Conservation (phyloP, 2,797 vertebrate species). For the Sebastes vulpes region DNA sequence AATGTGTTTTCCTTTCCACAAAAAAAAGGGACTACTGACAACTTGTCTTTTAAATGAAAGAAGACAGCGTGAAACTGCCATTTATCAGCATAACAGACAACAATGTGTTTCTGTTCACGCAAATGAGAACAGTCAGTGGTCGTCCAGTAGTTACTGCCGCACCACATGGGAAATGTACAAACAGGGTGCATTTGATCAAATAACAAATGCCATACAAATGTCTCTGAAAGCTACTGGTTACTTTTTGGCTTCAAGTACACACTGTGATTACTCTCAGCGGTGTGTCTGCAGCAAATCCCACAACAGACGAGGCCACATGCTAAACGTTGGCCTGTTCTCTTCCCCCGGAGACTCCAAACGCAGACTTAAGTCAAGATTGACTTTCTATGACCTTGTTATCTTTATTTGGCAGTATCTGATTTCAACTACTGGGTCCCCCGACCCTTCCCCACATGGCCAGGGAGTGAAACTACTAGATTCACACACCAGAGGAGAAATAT, state of each 20-base stretch:
- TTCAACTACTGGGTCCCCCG: constrained; percentile 28
- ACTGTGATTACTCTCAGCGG: constrained; percentile 58
- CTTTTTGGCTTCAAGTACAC: constrained; percentile 35
- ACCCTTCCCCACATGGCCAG: constrained; percentile 8
- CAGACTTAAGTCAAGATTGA: constrained; percentile 49
- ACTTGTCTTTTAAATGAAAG: constrained; percentile 36
- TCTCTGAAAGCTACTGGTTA: constrained; percentile 38
- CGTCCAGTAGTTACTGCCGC: constrained; percentile 19
- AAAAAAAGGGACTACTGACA: not conserved
- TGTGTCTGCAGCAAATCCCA: constrained; percentile 39
- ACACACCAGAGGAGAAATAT: constrained; percentile 55
- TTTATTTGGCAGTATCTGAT: constrained; percentile 65
- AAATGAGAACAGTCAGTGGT: constrained; percentile 38
- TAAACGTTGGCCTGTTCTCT: constrained; percentile 23
- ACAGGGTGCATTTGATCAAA: constrained; percentile 46
- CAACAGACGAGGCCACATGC: constrained; percentile 37
- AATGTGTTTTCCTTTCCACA: constrained; percentile 22
- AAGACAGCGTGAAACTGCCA: constrained; percentile 45
- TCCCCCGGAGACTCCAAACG: constrained; percentile 29
- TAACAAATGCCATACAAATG: constrained; percentile 53
- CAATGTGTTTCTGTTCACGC: constrained; percentile 61
- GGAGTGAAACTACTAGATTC: constrained; percentile 38
- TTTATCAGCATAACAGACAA: constrained; percentile 50
- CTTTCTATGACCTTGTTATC: constrained; percentile 71
- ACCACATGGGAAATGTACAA: constrained; percentile 23